Evolutionary conservation across 1,140 invertebrate species (phyloP), one percentile per base, ranked within the genome.

Genomic region (Drosophila arawakana): DNA sequence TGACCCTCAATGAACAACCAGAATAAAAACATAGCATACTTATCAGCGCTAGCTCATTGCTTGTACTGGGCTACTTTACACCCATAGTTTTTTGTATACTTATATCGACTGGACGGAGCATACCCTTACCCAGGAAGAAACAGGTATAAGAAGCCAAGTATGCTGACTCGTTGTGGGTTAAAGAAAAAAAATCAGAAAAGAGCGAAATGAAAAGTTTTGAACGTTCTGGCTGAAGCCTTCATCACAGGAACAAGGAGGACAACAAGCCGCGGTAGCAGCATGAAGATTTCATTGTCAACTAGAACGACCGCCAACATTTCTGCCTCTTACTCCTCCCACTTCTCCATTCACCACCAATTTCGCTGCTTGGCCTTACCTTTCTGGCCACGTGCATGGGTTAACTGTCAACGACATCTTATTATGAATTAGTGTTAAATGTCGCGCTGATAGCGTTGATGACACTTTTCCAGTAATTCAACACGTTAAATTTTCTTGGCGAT

Each of bases 371-470:
- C 30, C 59, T 61, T 61, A 63, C 37, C 47, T 49, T 46, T 39
- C 46, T 65, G 55, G 69, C 63, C 84, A 78, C 73, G 80, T 71
- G 57, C 65, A 71, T 74, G 85, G 84, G 84, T 89, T 89, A 89
- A 89, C 84, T 90, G 84, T 89, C 84, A 90, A 78, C 84, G 85
- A 89, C 85, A 84, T 90, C 81, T 89, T 89, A 89, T 89, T 89
- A 89, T 90, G 84, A 89, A 89, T 89, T 89, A 89, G 84, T 89
- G 84, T 90, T 89, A 89, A 89, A 89, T 89, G 84, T 70, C 84
- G 57, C 83, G 80, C 80, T 88, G 83, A 88, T 86, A 77, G 83
- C 83, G 47, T 65, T 82, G 82, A 88, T 82, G 83, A 69, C 82
- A 86, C 82, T 86, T 88, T 30, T 77, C 52, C 82, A 79, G 78